Conservation (phyloP, 2,797 vertebrate species). For the Parambassis ranga region DNA sequence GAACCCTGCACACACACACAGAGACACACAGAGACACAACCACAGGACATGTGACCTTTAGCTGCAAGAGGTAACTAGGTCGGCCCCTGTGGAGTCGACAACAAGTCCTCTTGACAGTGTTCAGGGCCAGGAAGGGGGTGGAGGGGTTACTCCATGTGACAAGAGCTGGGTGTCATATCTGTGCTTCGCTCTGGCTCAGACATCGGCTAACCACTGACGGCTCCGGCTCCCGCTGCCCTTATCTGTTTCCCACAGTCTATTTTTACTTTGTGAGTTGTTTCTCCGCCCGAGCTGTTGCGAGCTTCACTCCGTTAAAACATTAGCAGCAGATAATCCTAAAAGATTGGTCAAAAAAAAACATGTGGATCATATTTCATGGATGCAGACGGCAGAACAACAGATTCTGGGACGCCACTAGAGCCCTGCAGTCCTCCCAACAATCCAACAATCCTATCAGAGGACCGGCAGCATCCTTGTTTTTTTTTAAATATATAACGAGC, state of each 20-base stretch:
- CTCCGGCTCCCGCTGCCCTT: slow-evolving; percentile 33
- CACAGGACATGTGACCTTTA: slow-evolving; percentile 53
- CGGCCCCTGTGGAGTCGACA: slow-evolving; percentile 48
- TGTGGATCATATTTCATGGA: not conserved
- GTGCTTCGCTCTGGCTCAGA: slow-evolving; percentile 13
- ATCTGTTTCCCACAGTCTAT: slow-evolving; percentile 63
- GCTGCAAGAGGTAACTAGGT: slow-evolving; percentile 60
- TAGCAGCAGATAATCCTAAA: slow-evolving; percentile 6
- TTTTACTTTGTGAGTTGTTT: slow-evolving; percentile 38
- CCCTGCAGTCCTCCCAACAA: slow-evolving; percentile 15
- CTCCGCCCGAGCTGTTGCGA: not conserved
- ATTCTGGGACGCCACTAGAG: not conserved
- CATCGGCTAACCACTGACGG: slow-evolving; percentile 35
- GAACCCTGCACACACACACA: slow-evolving; percentile 11
- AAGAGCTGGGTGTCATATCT: slow-evolving; percentile 52
- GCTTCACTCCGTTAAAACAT: not conserved
- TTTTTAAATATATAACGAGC: slow-evolving; percentile 15
- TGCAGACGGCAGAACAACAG: not conserved
- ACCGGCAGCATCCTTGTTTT: slow-evolving; percentile 15
- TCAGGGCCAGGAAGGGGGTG: slow-evolving; percentile 7
- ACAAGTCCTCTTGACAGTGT: slow-evolving; percentile 45
- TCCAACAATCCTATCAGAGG: slow-evolving; percentile 27
- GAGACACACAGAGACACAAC: slow-evolving; percentile 8
- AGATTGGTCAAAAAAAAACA: not conserved
- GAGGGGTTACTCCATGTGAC: slow-evolving; percentile 38